Evolutionary conservation across 2,888 invertebrate genomes (phyloP), one percentile per base, ranked within the genome.

Genomic region (Diogma glabrata): DNA sequence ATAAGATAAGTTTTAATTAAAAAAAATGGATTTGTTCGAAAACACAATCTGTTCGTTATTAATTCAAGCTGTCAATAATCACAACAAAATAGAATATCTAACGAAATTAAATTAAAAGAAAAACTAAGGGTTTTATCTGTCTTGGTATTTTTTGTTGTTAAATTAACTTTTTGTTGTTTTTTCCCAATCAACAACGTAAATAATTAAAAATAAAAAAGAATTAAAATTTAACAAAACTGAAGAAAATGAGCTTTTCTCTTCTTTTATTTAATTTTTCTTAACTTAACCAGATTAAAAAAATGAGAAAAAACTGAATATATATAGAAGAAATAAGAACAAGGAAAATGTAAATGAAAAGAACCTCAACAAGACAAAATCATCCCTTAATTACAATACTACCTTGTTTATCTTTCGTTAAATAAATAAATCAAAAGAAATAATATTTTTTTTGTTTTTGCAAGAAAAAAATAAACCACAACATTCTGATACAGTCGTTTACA

Each of bases 381-480:
- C 46, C 46, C 46, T 46, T 46, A 46, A 46, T 46, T 46, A 46
- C 46, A 46, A 24, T 24, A 24, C 46, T 46, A 46, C 46, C 46
- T 46, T 46, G 26, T 46, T 46, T 46, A 46, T 46, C 46, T 46
- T 46, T 46, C 9, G 22, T 24, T 24, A 16, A 46, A 46, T 46
- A 46, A 46, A 46, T 46, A 46, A 40, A 43, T 43, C 43, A 43
- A 43, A 14, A 22, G 23, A 43, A 22, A 22, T 43, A 22, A 22
- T 40, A 20, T 40, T 10, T 16, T 38, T 38, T 38, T 14, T 38
- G 6, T 40, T 5, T 12, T 14, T 14, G 43, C 22, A 9, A 43
- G 22, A 20, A 23, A 43, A 23, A 22, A 20, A 3, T 10, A 5
- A n/a, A 43, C 22, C 22, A 7, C 40, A 19, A 19, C 40, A 40